A percentile compares a stretch with the other conserved stretches of the same genome.
These are phyloP conservation scores for Andrena bicolor DNA, from an alignment of 2,888 invertebrate genomes.

Conservation along the genomic window DNA sequence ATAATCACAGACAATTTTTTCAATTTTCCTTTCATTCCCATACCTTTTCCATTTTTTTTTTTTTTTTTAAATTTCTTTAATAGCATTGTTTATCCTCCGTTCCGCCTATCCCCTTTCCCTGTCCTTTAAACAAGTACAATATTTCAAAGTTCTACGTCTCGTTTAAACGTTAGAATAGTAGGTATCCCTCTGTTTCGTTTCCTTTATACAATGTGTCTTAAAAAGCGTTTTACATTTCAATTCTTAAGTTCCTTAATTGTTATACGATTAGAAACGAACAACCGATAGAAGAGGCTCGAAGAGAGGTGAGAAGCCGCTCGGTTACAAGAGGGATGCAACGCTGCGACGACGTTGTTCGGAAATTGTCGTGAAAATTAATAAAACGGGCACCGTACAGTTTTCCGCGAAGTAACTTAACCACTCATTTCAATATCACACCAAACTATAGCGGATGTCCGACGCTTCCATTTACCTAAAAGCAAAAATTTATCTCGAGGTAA, in stretches of 20 bases:
- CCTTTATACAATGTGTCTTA: slow-evolving; percentile 74
- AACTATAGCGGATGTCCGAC: slow-evolving; percentile 51
- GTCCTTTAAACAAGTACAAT: slow-evolving; percentile 70
- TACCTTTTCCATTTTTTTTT: slow-evolving; percentile 7
- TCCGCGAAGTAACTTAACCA: slow-evolving; percentile 61
- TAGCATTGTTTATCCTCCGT: slow-evolving; percentile 60
- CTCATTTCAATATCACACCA: slow-evolving; percentile 63
- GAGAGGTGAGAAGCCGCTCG: slow-evolving; percentile 48
- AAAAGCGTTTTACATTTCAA: slow-evolving; percentile 69
- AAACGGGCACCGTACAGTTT: slow-evolving; percentile 54
- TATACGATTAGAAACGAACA: slow-evolving; percentile 46
- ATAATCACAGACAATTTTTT: slow-evolving; percentile 84
- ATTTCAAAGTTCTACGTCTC: slow-evolving; percentile 74
- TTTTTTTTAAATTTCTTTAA: slow-evolving; percentile 56
- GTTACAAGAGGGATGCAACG: slow-evolving; percentile 51
- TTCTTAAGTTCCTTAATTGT: slow-evolving; percentile 51
- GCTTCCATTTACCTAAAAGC: slow-evolving; percentile 47
- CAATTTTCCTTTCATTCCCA: slow-evolving; percentile 69
- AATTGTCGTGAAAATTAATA: slow-evolving; percentile 57
- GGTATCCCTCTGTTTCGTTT: slow-evolving; percentile 57
- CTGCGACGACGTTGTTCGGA: slow-evolving; percentile 54
- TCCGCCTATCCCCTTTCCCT: slow-evolving; percentile 54
- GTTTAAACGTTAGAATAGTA: slow-evolving; percentile 76
- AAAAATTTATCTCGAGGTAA: slow-evolving; percentile 52
- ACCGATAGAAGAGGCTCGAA: slow-evolving; percentile 48